phyloP scores from a whole-genome alignment of 1,140 invertebrate species.

The Diorhabda sublineata region DNA sequence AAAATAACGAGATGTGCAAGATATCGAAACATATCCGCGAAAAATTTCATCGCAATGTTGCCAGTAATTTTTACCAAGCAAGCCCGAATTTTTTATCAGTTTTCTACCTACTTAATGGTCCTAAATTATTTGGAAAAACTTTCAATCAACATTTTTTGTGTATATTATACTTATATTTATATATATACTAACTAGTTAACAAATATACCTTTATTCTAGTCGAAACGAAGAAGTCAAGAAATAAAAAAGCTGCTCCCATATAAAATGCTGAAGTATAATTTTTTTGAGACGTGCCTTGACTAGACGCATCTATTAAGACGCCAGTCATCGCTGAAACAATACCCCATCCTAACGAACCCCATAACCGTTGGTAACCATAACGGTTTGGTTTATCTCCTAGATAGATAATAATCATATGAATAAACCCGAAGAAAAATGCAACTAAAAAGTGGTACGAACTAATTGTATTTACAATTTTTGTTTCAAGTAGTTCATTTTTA shows the following conservation, averaged over 20 bases:
- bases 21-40: too few relatives aligned
- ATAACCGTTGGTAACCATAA: constrained; percentile 80
- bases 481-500: too few relatives aligned
- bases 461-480: too few relatives aligned
- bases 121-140: too few relatives aligned
- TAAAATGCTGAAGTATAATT: constrained; percentile 76
- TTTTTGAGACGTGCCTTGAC: constrained; percentile 57
- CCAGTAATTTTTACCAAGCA: too few relatives aligned
- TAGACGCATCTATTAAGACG: constrained; percentile 69
- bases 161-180: background rate
- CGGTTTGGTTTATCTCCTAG: constrained; percentile 59
- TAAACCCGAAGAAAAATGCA: too few relatives aligned
- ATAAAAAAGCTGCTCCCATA: constrained; percentile 64
- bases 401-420: constrained; percentile 34
- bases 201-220: constrained; percentile 53
- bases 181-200: background rate
- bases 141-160: too few relatives aligned
- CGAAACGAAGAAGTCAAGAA: constrained; percentile 66
- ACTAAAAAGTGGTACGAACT: too few relatives aligned
- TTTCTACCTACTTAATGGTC: too few relatives aligned
- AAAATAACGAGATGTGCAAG: too few relatives aligned
- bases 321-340: constrained; percentile 70
- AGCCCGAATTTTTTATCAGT: too few relatives aligned
- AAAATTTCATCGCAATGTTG: too few relatives aligned
- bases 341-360: constrained; percentile 78